Conservation (phyloP, 2,113 vertebrate genomes). For the Probosciger aterrimus region DNA sequence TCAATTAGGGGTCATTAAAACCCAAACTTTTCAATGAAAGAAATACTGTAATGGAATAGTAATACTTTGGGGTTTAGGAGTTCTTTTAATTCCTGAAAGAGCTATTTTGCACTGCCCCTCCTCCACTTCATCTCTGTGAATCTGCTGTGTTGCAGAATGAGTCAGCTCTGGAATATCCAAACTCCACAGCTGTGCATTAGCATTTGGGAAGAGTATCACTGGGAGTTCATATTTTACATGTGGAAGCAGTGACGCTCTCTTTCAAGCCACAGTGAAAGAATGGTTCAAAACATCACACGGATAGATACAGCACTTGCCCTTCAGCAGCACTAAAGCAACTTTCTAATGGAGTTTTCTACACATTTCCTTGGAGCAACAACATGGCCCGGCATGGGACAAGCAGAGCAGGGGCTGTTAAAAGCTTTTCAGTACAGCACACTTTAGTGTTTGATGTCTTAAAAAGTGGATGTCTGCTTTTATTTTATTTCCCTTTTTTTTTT, state of each 20-base stretch:
- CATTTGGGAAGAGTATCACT: constrained; percentile 31
- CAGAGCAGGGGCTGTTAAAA: background rate
- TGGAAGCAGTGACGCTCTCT: background rate
- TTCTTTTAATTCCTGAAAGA: constrained; percentile 41
- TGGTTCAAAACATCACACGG: background rate
- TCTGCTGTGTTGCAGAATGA: constrained; percentile 53
- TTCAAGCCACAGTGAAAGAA: background rate
- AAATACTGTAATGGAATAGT: constrained; percentile 27
- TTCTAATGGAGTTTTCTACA: background rate
- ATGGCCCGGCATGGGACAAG: background rate
- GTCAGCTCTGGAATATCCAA: constrained; percentile 59
- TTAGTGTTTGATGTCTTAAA: background rate
- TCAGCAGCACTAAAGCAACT: background rate
- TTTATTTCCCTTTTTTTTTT: fast-evolving
- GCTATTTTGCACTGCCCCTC: constrained; percentile 28
- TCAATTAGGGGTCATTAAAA: constrained; percentile 40
- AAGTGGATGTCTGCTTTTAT: background rate
- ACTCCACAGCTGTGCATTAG: constrained; percentile 61
- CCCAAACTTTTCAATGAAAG: constrained; percentile 48
- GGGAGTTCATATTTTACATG: constrained; percentile 18
- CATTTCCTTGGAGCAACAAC: background rate
- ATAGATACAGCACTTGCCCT: background rate
- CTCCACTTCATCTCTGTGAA: constrained; percentile 2
- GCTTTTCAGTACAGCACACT: background rate
- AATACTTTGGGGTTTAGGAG: constrained; percentile 21